Evolutionary conservation across 2,113 vertebrate species (phyloP), one percentile per base, ranked within the genome.

Genomic region (Turnix velox): DNA sequence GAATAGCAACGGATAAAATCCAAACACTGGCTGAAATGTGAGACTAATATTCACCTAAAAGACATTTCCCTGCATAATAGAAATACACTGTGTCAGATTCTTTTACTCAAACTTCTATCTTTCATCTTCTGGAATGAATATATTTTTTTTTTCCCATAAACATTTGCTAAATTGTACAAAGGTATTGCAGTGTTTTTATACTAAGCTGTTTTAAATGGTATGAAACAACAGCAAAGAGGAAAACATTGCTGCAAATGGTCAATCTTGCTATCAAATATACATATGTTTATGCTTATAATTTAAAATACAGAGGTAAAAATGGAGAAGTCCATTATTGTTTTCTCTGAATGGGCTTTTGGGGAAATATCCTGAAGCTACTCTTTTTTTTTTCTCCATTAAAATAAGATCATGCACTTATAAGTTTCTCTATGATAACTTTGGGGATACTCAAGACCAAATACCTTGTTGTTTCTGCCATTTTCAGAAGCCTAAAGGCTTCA

Each of bases 401-500:
- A 94, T 79, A 52, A 83, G 59, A 86, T 66, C 69, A 58, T 94
- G 97, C 89, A 95, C 73, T 96, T 93, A 66, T 96, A 98, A 35
- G 52, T 95, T 62, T 97, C 95, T 69, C 96, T 97, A 27, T 78
- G 94, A 92, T 97, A 98, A 69, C 98, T 97, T 42, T 15, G 23
- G 71, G 51, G 86, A 84, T 97, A 97, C 54, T 96, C 89, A 78
- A 97, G 98, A 54, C 52, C 96, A 15, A 95, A 93, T n/a, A 92
- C 79, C 4, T 76, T 18, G 31, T 83, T 96, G 14, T 90, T 97
- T 4, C 95, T 95, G 39, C 95, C 63, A 10, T 97, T 97, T 81
- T 85, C 49, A 1, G 25, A 17, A 63, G 25, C 24, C 23, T 77
- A 39, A 94, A n/a, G n/a, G n/a, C n/a, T n/a, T 88, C 69, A 89